phyloP scores from a whole-genome alignment of 2,888 invertebrate genomes.

The Cryptus armator region DNA sequence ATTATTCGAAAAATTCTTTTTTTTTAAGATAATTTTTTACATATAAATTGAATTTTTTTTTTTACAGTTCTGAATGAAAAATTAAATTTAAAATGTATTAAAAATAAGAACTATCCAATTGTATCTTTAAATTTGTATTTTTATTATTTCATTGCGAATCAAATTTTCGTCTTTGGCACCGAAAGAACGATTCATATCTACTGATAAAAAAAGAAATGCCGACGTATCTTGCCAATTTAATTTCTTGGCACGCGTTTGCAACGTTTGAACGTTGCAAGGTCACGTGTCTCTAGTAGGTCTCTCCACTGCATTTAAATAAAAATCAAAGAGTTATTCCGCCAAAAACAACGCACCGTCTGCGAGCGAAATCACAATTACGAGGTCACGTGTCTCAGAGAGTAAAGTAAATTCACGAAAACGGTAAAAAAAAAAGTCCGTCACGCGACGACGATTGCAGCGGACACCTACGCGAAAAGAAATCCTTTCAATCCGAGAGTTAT shows the following conservation, averaged over 20 bases:
- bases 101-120: too few species aligned
- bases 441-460: slow-evolving; percentile 14
- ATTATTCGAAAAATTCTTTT: too few species aligned
- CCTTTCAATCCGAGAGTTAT: slow-evolving; percentile 42
- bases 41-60: too few species aligned
- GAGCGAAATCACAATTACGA: slow-evolving; percentile 12
- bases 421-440: slow-evolving; percentile 4
- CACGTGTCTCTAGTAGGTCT: neutral
- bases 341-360: neutral
- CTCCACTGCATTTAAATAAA: neutral
- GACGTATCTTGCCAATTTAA: neutral
- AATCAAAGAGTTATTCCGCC: slow-evolving; percentile 10
- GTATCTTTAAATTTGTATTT: too few species aligned
- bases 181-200: neutral
- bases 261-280: neutral
- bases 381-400: slow-evolving; percentile 31
- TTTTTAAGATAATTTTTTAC: too few species aligned
- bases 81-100: too few species aligned
- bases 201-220: neutral
- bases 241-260: neutral
- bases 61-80: too few species aligned
- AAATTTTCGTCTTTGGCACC: neutral
- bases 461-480: slow-evolving; percentile 46
- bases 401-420: slow-evolving; percentile 25
- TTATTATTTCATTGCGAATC: neutral